phyloP scores from a whole-genome alignment of 2,113 vertebrate genomes.

The Rhombomys opimus region DNA sequence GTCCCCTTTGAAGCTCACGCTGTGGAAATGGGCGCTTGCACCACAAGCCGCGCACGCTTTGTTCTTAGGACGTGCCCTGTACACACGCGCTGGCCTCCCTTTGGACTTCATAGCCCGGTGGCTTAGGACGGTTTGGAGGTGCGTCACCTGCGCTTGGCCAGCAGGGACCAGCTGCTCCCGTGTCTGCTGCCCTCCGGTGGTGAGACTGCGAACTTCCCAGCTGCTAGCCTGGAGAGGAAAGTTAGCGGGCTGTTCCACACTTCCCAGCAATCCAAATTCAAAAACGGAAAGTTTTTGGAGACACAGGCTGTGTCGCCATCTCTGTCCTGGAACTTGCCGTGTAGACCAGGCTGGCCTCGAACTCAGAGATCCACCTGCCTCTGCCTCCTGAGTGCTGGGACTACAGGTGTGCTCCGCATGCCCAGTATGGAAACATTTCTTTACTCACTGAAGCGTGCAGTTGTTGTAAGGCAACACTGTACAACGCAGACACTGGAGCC shows the following conservation, averaged over 20 bases:
- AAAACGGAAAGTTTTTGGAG: conserved; percentile 1
- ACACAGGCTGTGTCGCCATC: not conserved
- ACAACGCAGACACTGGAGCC: not conserved
- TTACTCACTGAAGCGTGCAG: conserved; percentile 26
- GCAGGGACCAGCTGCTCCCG: not conserved
- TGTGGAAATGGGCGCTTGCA: not conserved
- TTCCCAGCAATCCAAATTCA: conserved; percentile 54
- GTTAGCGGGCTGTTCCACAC: not conserved
- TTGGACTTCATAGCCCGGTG: not conserved
- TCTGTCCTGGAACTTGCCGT: not conserved
- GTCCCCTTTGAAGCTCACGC: not conserved
- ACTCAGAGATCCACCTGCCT: not conserved
- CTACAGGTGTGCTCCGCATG: not conserved
- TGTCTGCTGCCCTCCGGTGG: conserved; percentile 70
- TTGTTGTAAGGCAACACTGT: conserved; percentile 28
- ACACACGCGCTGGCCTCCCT: not conserved
- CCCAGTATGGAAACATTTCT: not conserved
- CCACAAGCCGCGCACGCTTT: not conserved
- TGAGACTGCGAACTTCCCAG: conserved; percentile 53
- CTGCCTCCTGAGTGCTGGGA: not conserved
- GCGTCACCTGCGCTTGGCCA: too few relatives aligned
- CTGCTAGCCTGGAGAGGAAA: not conserved
- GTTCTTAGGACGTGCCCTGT: not conserved
- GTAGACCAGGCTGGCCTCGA: not conserved
- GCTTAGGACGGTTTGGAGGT: not conserved